Conservation (phyloP, 2,797 vertebrate species). For the Aplochiton taeniatus region DNA sequence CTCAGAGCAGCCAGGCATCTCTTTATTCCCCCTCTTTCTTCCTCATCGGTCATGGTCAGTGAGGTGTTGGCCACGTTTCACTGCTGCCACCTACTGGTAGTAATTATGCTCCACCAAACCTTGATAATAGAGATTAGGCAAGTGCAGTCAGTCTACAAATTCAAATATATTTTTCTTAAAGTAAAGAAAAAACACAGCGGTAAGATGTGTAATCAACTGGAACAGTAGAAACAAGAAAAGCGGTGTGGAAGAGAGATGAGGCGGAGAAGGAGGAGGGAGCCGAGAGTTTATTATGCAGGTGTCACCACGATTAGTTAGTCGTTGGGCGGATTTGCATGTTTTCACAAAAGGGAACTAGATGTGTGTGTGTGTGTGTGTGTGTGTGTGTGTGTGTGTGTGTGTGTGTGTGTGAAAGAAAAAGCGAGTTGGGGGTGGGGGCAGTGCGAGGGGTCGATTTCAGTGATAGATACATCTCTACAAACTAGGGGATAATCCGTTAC, state of each 20-base stretch:
- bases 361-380: constrained; percentile 18
- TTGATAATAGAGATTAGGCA: background rate
- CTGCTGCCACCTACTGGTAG: constrained; percentile 68
- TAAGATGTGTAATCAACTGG: constrained; percentile 1
- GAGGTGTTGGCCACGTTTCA: constrained; percentile 18
- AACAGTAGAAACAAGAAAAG: constrained; percentile 24
- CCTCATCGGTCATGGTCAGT: constrained; percentile 36
- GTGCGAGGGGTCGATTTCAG: constrained; percentile 14
- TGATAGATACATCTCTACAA: constrained; percentile 36
- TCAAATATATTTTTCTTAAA: no score
- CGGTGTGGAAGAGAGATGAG: constrained; percentile 18
- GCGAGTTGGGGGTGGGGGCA: background rate
- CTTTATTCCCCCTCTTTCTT: background rate
- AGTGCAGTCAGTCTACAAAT: no score
- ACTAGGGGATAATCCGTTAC: no score
- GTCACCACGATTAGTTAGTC: constrained; percentile 83
- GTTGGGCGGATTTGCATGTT: constrained; percentile 83
- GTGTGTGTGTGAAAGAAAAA: background rate
- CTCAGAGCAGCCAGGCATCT: constrained; percentile 8
- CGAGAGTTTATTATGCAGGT: constrained; percentile 77
- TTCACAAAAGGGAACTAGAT: constrained; percentile 82
- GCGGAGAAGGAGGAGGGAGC: constrained; percentile 40
- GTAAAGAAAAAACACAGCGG: constrained; percentile 8
- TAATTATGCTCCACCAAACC: constrained; percentile 20
- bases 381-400: constrained; percentile 14